phyloP scores from a whole-genome alignment of 2,797 vertebrate genomes.

The Melanotaenia pygmaea region DNA sequence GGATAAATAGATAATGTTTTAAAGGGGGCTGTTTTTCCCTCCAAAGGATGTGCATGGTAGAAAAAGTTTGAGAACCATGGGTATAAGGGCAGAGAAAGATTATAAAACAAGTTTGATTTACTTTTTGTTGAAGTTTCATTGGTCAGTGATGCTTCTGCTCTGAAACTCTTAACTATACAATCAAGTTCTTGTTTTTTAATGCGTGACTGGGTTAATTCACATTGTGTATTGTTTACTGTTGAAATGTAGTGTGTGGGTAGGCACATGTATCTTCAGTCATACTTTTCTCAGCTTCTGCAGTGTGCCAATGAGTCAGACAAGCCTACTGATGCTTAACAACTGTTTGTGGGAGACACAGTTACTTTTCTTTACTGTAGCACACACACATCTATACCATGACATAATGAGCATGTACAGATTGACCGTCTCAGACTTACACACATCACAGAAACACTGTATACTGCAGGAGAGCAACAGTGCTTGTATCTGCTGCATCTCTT shows the following conservation, averaged over 20 bases:
- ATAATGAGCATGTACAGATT: constrained; percentile 17
- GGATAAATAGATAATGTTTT: no score
- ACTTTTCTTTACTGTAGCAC: constrained; percentile 38
- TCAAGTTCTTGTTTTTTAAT: constrained; percentile 12
- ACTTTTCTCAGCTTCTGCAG: constrained; percentile 55
- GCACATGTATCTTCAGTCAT: constrained; percentile 54
- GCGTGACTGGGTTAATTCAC: constrained; percentile 50
- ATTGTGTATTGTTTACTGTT: constrained; percentile 36
- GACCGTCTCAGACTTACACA: constrained; percentile 11
- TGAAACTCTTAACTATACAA: not conserved
- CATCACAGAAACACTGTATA: not conserved
- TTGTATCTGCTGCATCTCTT: constrained; percentile 20
- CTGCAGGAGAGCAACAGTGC: constrained; percentile 2
- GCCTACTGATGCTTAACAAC: constrained; percentile 64
- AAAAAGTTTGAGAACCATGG: no score
- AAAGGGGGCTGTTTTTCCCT: no score
- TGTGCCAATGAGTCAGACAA: constrained; percentile 64
- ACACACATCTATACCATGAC: constrained; percentile 20
- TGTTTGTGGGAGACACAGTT: constrained; percentile 56
- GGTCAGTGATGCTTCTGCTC: not conserved
- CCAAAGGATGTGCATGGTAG: no score
- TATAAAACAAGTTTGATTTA: no score
- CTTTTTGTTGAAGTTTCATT: not conserved
- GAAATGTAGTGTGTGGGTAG: constrained; percentile 44
- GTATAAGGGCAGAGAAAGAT: no score